Conservation (phyloP, 2,888 invertebrate species). For the Augiades crinisus region DNA sequence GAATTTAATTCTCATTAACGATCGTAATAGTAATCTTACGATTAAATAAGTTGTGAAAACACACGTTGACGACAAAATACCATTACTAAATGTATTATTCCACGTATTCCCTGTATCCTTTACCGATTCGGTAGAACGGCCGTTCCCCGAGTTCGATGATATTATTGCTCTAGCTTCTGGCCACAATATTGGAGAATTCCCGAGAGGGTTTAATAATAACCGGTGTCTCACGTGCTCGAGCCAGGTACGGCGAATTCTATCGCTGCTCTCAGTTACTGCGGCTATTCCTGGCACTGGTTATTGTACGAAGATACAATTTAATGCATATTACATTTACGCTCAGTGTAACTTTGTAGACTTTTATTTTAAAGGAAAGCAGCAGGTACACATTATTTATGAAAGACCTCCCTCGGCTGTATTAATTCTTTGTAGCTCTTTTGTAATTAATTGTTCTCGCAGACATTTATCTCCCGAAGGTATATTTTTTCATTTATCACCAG, state of each 20-base stretch:
- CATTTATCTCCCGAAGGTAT: too few species aligned
- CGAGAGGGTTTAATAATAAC: constrained; percentile 20
- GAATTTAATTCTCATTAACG: too few species aligned
- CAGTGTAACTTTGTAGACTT: neutral
- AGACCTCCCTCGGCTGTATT: too few species aligned
- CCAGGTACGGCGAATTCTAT: constrained; percentile 6
- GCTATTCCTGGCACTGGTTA: constrained; percentile 18
- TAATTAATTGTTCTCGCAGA: too few species aligned
- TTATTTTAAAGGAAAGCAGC: neutral
- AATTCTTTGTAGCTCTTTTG: too few species aligned
- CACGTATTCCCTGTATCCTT: constrained; percentile 1
- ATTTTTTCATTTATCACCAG: too few species aligned
- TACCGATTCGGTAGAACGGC: constrained; percentile 1
- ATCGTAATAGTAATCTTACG: neutral
- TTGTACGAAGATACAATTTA: constrained; percentile 2
- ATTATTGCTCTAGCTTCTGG: constrained; percentile 21
- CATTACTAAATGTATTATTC: too few species aligned
- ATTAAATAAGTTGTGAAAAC: too few species aligned
- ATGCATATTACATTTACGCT: constrained; percentile 11
- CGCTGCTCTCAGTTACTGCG: constrained; percentile 10
- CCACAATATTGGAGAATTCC: constrained; percentile 26
- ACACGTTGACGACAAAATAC: too few species aligned
- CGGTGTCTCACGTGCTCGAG: constrained; percentile 14
- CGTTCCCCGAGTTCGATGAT: constrained; percentile 10
- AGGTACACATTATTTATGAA: too few species aligned